A percentile compares a stretch with the other conserved stretches of the same genome.
phyloP scores from a whole-genome alignment of 1,140 invertebrate species.

The Mercenaria mercenaria region DNA sequence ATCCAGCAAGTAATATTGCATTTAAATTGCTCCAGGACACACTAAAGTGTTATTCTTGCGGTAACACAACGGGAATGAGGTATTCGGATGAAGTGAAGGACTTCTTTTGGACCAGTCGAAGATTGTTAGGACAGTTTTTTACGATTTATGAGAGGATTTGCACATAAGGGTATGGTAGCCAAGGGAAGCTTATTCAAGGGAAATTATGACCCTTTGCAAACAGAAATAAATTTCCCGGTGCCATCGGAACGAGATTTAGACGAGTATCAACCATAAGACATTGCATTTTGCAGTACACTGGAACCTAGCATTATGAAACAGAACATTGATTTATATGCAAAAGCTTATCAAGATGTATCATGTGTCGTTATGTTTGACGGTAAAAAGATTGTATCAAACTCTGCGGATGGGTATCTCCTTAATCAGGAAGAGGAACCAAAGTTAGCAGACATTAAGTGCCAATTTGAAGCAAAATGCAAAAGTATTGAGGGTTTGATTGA shows the following conservation, averaged over 20 bases:
- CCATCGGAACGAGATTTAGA: neutral
- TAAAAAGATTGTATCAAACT: slow-evolving; percentile 17
- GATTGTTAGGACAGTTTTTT: neutral
- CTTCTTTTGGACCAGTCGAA: neutral
- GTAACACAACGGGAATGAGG: neutral
- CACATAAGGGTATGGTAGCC: neutral
- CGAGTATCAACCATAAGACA: neutral
- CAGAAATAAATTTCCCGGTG: neutral
- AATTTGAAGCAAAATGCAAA: too few relatives aligned
- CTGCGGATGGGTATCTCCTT: slow-evolving; percentile 7
- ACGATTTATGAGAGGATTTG: neutral
- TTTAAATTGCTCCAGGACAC: slow-evolving; percentile 8
- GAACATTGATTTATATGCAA: neutral
- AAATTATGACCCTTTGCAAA: neutral
- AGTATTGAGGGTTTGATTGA: neutral
- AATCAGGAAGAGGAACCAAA: slow-evolving; percentile 18
- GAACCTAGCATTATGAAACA: neutral
- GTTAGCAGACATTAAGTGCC: neutral
- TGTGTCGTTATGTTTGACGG: slow-evolving; percentile 41
- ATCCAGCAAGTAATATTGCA: neutral
- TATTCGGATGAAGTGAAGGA: neutral
- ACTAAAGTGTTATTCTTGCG: neutral
- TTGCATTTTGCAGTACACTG: neutral
- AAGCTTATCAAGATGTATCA: neutral
- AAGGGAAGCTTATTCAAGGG: neutral